phyloP scores from a whole-genome alignment of 1,140 invertebrate species.

The Drosophila pseudoananassae region DNA sequence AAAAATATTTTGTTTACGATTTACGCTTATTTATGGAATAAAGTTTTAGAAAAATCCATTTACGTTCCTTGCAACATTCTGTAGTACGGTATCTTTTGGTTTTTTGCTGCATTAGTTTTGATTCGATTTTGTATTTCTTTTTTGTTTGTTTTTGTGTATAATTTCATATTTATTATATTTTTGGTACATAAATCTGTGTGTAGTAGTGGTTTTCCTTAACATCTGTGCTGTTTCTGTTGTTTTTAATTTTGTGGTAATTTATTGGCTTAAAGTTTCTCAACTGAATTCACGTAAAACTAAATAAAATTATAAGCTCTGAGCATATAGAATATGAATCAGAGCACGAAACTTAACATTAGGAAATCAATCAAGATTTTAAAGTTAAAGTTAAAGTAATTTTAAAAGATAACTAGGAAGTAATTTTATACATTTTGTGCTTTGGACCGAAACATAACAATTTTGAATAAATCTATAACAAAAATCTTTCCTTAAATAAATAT shows the following conservation, averaged over 20 bases:
- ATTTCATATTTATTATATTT: conserved; percentile 83
- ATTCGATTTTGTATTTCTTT: conserved; percentile 28
- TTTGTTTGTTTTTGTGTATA: conserved; percentile 60
- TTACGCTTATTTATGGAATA: conserved; percentile 32
- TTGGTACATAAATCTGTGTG: conserved; percentile 83
- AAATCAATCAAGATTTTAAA: conserved; percentile 56
- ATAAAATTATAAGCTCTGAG: conserved; percentile 68
- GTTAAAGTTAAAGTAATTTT: conserved; percentile 45
- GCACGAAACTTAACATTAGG: conserved; percentile 56
- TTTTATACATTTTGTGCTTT: conserved; percentile 83
- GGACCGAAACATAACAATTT: conserved; percentile 82
- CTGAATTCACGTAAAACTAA: conserved; percentile 67
- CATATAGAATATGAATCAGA: conserved; percentile 50
- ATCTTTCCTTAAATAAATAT: conserved; percentile 53
- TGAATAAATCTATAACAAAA: conserved; percentile 62
- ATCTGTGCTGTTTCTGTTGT: conserved; percentile 52
- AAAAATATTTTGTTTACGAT: conserved; percentile 62
- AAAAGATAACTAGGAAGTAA: conserved; percentile 63
- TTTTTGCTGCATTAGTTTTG: conserved; percentile 30
- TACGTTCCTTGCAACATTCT: conserved; percentile 20
- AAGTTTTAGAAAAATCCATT: conserved; percentile 44
- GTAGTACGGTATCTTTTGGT: conserved; percentile 30
- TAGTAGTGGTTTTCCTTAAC: conserved; percentile 64
- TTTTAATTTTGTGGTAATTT: conserved; percentile 42
- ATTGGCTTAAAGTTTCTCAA: conserved; percentile 59